Percentiles rank a stretch among this genome's conserved stretches.
phyloP scores from a whole-genome alignment of 30 jellyfish, hydroid and myxozoan genomes.

The Aurelia aurita complex sp. Pacific region DNA sequence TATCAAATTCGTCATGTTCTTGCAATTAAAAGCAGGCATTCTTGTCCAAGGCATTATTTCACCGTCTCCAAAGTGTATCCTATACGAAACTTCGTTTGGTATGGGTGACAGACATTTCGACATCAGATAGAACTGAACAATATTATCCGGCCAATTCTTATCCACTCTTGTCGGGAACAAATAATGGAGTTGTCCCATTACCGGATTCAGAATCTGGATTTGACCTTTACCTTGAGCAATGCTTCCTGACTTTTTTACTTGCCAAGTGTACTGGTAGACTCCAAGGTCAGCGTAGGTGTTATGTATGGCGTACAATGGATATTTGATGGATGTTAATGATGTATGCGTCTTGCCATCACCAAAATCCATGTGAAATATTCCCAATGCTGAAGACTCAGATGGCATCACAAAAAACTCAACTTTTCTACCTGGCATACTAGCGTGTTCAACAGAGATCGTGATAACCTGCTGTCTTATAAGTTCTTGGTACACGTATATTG shows the following conservation, averaged over 20 bases:
- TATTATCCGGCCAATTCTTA: slow-evolving; percentile 18
- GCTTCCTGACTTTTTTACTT: not conserved
- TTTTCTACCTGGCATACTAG: not conserved
- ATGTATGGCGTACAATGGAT: not conserved
- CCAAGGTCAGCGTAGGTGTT: not conserved
- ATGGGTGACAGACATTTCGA: not conserved
- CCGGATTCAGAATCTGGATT: slow-evolving; percentile 14
- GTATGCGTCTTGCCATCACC: not conserved
- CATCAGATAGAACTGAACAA: not conserved
- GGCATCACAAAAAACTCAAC: not conserved
- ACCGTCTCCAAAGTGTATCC: slow-evolving; percentile 54
- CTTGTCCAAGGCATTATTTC: slow-evolving; percentile 19
- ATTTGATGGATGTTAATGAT: not conserved
- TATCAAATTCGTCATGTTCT: not conserved
- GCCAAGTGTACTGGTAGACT: slow-evolving; percentile 13
- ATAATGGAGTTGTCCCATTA: not conserved
- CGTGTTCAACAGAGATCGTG: slow-evolving; percentile 7
- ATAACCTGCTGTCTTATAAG: too few relatives aligned
- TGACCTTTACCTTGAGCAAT: slow-evolving; percentile 25
- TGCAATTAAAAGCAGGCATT: slow-evolving; percentile 18
- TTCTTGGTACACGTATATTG: too few relatives aligned
- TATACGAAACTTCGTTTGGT: not conserved
- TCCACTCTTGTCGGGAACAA: not conserved
- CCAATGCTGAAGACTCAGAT: not conserved
- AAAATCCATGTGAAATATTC: not conserved